Conservation (phyloP, 2,113 vertebrate species). For the Leiothrix lutea region DNA sequence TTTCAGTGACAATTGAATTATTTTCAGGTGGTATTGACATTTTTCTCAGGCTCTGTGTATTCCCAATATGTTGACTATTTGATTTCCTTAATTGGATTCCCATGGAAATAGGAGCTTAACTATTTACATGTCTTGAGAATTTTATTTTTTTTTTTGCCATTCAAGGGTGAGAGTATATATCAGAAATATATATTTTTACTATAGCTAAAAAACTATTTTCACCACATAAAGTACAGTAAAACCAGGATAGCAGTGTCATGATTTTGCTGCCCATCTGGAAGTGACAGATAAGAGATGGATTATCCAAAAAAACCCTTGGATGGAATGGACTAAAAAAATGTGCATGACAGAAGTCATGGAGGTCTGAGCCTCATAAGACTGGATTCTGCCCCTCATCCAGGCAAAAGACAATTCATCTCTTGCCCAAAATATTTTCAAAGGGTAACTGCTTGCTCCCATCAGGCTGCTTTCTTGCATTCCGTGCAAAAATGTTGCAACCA, state of each 20-base stretch:
- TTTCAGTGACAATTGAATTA: not conserved
- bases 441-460: not conserved
- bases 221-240: not conserved
- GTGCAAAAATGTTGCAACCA: not conserved
- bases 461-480: not conserved
- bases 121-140: not conserved
- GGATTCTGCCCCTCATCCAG: not conserved
- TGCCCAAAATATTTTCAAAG: not conserved
- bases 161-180: not conserved
- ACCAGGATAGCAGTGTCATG: not conserved
- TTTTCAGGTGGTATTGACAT: not conserved
- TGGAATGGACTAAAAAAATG: not conserved
- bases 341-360: fast-evolving
- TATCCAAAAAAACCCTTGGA: not conserved
- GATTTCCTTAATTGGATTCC: slow-evolving; percentile 1
- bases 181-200: not conserved
- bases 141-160: not conserved
- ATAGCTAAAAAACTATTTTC: not conserved
- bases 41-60: slow-evolving; percentile 11
- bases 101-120: not conserved
- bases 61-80: not conserved
- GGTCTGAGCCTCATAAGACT: not conserved
- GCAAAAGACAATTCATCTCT: not conserved
- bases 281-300: not conserved
- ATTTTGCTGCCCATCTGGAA: not conserved